Conservation (phyloP, 2,113 vertebrate species). For the Myotis davidii region DNA sequence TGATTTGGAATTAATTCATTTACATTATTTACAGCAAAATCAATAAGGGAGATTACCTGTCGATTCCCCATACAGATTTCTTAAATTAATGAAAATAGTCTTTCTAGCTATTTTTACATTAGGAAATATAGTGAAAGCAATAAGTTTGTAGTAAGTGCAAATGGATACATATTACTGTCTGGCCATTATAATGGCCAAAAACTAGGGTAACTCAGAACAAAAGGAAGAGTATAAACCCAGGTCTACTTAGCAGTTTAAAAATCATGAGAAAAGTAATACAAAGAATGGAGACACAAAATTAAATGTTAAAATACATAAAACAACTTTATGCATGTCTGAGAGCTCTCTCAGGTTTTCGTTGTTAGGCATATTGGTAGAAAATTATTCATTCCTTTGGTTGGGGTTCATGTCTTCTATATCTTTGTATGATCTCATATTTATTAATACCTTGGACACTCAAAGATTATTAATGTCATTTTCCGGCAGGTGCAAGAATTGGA, state of each 20-base stretch:
- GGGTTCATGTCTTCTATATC: slow-evolving; percentile 11
- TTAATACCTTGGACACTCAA: slow-evolving; percentile 49
- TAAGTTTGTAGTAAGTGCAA: not conserved
- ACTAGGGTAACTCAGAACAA: not conserved
- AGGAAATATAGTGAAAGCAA: not conserved
- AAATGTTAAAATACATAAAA: slow-evolving; percentile 41
- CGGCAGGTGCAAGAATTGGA: slow-evolving; percentile 71
- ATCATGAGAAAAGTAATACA: not conserved
- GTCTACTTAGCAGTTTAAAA: not conserved
- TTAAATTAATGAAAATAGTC: not conserved
- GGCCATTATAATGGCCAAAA: not conserved
- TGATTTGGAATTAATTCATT: not conserved
- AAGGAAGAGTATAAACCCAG: not conserved
- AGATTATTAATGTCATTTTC: slow-evolving; percentile 64
- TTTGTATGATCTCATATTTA: slow-evolving; percentile 64
- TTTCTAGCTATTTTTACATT: slow-evolving; percentile 16
- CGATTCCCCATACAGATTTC: not conserved
- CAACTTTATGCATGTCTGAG: not conserved
- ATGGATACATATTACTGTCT: not conserved
- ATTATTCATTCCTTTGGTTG: slow-evolving; percentile 6
- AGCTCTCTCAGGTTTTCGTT: not conserved
- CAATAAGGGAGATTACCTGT: not conserved
- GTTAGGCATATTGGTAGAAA: not conserved
- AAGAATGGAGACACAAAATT: slow-evolving; percentile 30
- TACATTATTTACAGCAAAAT: slow-evolving; percentile 21